phyloP scores from a whole-genome alignment of 2,113 vertebrate genomes.

The Scomber scombrus region DNA sequence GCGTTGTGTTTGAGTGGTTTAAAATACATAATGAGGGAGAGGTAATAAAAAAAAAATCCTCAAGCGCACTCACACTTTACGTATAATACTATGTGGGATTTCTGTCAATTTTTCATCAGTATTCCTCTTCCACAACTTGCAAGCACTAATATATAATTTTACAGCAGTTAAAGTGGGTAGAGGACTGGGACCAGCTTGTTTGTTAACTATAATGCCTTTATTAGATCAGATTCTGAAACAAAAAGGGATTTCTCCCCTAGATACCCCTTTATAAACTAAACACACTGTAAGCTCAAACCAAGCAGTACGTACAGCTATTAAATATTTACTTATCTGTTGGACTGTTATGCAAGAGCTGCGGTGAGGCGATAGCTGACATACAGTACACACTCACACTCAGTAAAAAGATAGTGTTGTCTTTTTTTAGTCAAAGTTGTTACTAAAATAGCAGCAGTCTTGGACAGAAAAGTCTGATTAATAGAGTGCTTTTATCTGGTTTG shows the following conservation, averaged over 20 bases:
- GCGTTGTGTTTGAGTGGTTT: slow-evolving; percentile 9
- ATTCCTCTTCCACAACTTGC: slow-evolving; percentile 41
- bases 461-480: slow-evolving; percentile 28
- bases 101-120: slow-evolving; percentile 23
- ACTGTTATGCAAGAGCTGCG: slow-evolving; percentile 43
- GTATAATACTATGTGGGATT: slow-evolving; percentile 22
- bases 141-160: slow-evolving; percentile 50
- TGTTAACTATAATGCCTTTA: slow-evolving; percentile 45
- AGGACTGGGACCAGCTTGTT: slow-evolving; percentile 40
- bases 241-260: slow-evolving; percentile 7
- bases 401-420: slow-evolving; percentile 8
- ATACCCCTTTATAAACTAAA: slow-evolving; percentile 48
- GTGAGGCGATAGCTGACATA: slow-evolving; percentile 28
- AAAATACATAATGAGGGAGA: slow-evolving; percentile 15
- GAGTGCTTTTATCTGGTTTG: not conserved
- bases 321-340: slow-evolving; percentile 69
- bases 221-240: slow-evolving; percentile 46
- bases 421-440: slow-evolving; percentile 37
- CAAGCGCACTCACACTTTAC: not conserved
- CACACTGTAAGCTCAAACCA: slow-evolving; percentile 36
- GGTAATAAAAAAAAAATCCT: not conserved
- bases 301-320: slow-evolving; percentile 39
- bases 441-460: slow-evolving; percentile 20
- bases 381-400: slow-evolving; percentile 9
- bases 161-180: slow-evolving; percentile 33